Conservation (phyloP, 1,140 invertebrate genomes). For the Ptiloglossa arizonensis region DNA sequence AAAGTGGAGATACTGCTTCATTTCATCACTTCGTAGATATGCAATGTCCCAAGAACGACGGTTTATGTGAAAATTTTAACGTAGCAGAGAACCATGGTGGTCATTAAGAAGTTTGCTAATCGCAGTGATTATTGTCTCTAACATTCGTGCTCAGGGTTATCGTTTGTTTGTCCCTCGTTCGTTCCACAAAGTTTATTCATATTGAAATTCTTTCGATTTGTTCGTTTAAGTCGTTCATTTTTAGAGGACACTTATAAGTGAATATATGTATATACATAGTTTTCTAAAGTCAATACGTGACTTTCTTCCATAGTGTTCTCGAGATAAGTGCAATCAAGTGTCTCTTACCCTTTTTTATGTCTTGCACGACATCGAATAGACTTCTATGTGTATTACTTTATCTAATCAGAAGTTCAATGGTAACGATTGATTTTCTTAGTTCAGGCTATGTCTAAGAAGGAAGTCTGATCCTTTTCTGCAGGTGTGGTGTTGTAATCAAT, state of each 20-base stretch:
- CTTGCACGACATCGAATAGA: no score
- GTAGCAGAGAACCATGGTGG: not conserved
- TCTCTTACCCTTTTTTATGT: no score
- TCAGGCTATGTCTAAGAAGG: not conserved
- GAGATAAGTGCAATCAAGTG: no score
- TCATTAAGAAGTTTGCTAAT: constrained; percentile 7
- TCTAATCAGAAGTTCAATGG: no score
- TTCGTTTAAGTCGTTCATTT: not conserved
- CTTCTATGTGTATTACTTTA: no score
- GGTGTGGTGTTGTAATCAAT: not conserved
- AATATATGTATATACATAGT: no score
- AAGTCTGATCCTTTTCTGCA: not conserved
- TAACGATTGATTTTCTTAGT: no score
- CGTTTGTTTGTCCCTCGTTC: not conserved
- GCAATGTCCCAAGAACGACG: not conserved
- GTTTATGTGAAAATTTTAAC: constrained; percentile 2
- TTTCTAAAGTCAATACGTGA: not conserved
- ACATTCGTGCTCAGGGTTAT: constrained; percentile 4
- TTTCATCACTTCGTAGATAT: not conserved
- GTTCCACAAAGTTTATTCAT: not conserved
- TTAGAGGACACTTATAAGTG: not conserved
- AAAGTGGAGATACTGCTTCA: not conserved
- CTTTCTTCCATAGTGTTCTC: not conserved
- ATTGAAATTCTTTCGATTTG: not conserved
- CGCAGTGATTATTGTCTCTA: not conserved